Percentiles rank a stretch among this genome's conserved stretches.
phyloP scores from a whole-genome alignment of 2,113 vertebrate species.

The Butorides virescens region DNA sequence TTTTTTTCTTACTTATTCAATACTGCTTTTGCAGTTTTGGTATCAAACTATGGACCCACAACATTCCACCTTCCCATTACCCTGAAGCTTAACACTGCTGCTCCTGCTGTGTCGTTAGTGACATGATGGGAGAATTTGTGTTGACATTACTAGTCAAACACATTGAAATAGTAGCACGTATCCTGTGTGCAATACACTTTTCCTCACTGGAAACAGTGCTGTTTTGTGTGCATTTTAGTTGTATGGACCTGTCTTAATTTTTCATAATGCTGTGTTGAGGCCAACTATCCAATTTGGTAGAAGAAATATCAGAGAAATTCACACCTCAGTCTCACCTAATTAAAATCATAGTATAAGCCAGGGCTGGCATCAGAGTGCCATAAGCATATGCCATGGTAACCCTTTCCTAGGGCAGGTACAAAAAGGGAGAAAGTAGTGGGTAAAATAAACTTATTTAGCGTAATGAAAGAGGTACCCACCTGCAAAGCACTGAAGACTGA shows the following conservation, averaged over 20 bases:
- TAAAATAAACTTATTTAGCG: not conserved
- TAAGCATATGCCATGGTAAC: not conserved
- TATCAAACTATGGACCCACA: not conserved
- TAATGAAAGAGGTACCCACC: not conserved
- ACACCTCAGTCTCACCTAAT: not conserved
- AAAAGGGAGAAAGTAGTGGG: not conserved
- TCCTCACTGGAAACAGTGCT: not conserved
- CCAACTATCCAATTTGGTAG: not conserved
- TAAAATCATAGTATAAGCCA: not conserved
- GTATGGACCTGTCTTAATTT: not conserved
- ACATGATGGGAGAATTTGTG: not conserved
- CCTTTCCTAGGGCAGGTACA: not conserved
- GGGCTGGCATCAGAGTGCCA: not conserved
- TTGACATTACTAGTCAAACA: not conserved
- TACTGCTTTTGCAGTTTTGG: not conserved
- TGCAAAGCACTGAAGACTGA: not conserved
- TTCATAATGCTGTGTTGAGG: not conserved
- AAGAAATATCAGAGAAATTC: not conserved
- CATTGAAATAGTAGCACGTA: not conserved
- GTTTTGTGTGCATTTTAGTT: not conserved
- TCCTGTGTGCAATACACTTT: not conserved
- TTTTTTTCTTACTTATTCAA: not conserved
- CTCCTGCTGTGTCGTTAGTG: not conserved
- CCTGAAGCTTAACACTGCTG: not conserved
- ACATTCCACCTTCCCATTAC: not conserved